A percentile compares a stretch with the other conserved stretches of the same genome.
These are phyloP conservation scores for Dendroctonus valens DNA, from an alignment of 1,140 invertebrate genomes.

Conservation along the genomic window DNA sequence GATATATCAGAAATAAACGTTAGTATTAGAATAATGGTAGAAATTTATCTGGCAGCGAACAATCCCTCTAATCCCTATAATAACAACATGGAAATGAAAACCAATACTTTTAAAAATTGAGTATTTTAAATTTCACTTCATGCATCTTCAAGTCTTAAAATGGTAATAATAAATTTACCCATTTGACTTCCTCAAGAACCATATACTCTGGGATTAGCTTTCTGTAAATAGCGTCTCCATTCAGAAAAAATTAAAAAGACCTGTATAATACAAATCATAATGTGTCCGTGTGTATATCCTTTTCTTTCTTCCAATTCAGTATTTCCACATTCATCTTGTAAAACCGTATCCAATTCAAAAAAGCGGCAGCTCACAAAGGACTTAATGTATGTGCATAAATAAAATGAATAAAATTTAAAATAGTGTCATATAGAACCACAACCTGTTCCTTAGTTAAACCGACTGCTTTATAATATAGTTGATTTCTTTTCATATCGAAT, in stretches of 20 bases:
- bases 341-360: conserved; percentile 38
- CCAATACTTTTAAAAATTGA: no score
- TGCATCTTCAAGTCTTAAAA: no score
- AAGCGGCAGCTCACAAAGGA: conserved; percentile 39
- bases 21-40: no score
- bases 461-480: conserved; percentile 37
- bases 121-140: no score
- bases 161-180: conserved; percentile 23
- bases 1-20: no score
- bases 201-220: conserved; percentile 25
- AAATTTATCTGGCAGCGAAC: no score
- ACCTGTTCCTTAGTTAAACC: conserved; percentile 36
- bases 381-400: conserved; percentile 42
- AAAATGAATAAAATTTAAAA: conserved; percentile 41
- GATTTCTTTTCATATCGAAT: conserved; percentile 28
- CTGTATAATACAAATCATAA: conserved; percentile 38
- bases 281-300: conserved; percentile 38
- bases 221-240: conserved; percentile 20
- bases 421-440: conserved; percentile 38
- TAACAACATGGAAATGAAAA: no score
- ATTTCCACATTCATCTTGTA: conserved; percentile 38
- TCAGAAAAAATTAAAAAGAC: conserved; percentile 22
- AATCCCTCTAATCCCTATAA: no score
- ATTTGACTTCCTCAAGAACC: conserved; percentile 27
- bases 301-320: conserved; percentile 35